Evolutionary conservation across 2,888 invertebrate species (phyloP), one percentile per base, ranked within the genome.

Genomic region (Conchocele bisecta): DNA sequence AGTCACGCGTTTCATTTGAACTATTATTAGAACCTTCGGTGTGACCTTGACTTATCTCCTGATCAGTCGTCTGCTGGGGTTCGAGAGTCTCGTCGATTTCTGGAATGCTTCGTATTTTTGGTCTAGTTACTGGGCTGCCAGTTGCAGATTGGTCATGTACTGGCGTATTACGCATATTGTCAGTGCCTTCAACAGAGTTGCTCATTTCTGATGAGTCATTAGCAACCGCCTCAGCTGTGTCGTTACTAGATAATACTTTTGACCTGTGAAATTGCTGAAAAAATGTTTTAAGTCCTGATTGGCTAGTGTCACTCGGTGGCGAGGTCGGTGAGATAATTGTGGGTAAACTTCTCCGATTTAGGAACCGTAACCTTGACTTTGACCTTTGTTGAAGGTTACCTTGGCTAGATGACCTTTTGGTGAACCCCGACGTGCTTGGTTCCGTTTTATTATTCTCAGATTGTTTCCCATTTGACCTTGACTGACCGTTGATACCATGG

Each of bases 241-340:
- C n/a, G n/a, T n/a, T n/a, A n/a, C n/a, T n/a, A n/a, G n/a, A n/a
- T n/a, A n/a, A n/a, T n/a, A n/a, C n/a, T n/a, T n/a, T n/a, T n/a
- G n/a, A n/a, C n/a, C n/a, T n/a, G 35, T 51, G 51, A 11, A 76
- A 63, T 51, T 76, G 72, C 56, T 72, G 61, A 67, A 76, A 76
- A n/a, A 76, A 64, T 29, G 76, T 59, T 24, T 58, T 66, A 2
- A 76, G 57, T 42, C 63, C 66, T 5, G 64, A 72, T 28, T 63
- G 66, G 51, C 64, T 41, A 17, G 69, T 53, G 33, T 56, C 42
- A 48, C 69, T 69, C 33, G 58, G 42, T 15, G 72, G 76, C 1
- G 75, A 76, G n/a, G 68, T 28, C 7, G 60, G 60, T 5, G 71
- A 35, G 51, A 13, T 51, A 51, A 11, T 15, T 48, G 15, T 24